Evolutionary conservation across 1,140 invertebrate genomes (phyloP).

Genomic region (Formica exsecta): DNA sequence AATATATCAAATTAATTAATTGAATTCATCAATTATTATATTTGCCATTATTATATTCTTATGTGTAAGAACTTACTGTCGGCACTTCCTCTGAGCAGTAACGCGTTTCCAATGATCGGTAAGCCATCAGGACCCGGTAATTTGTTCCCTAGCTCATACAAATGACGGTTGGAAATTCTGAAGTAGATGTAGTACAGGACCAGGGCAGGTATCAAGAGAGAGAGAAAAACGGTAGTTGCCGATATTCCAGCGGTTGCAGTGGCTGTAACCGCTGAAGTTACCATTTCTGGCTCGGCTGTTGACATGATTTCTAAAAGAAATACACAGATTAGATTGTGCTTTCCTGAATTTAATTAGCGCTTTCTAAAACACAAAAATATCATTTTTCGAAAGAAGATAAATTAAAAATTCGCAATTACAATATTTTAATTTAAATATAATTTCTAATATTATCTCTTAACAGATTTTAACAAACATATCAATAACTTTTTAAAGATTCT

Average conservation of each 20-base stretch:
- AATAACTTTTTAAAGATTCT: not conserved
- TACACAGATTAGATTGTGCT: not conserved
- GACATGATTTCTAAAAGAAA: constrained; percentile 79
- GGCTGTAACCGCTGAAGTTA: constrained; percentile 81
- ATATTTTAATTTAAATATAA: not conserved
- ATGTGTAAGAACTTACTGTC: constrained; percentile 85
- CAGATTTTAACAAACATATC: too few relatives aligned
- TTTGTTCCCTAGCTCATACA: constrained; percentile 90
- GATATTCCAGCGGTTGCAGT: constrained; percentile 83
- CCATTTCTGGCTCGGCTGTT: constrained; percentile 82
- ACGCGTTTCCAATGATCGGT: constrained; percentile 91
- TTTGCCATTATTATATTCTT: not conserved
- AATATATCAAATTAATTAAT: not conserved
- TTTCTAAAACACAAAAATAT: not conserved
- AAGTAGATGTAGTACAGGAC: constrained; percentile 91
- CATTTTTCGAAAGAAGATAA: not conserved
- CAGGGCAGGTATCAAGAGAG: constrained; percentile 90
- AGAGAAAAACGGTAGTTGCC: constrained; percentile 89
- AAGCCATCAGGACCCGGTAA: constrained; percentile 90
- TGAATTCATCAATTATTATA: not conserved
- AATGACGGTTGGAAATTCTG: constrained; percentile 89
- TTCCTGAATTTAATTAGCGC: not conserved
- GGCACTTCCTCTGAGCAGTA: constrained; percentile 90
- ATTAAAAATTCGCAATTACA: not conserved
- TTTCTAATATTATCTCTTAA: too few relatives aligned